A percentile compares a stretch with the other conserved stretches of the same genome.
These are phyloP conservation scores for Meiosimyza decipiens DNA, from an alignment of 2,888 invertebrate genomes.

Conservation along the genomic window DNA sequence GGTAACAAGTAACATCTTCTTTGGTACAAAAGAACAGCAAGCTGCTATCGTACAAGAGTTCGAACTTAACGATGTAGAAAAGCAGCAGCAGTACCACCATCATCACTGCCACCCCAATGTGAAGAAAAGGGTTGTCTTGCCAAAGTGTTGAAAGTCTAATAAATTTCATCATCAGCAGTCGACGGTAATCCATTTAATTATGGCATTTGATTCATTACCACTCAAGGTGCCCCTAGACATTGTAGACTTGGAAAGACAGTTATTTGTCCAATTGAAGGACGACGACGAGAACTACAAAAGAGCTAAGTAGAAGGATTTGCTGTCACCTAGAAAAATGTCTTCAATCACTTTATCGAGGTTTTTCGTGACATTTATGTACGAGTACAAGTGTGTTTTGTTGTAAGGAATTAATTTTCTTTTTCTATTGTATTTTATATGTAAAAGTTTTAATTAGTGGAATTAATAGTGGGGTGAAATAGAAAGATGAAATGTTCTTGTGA, in stretches of 20 bases:
- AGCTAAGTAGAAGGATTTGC: background rate
- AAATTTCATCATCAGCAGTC: constrained; percentile 31
- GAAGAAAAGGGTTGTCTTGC: constrained; percentile 31
- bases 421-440: constrained; percentile 39
- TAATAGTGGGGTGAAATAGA: too few species aligned
- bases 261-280: background rate
- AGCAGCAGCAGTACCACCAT: too few species aligned
- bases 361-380: constrained; percentile 43
- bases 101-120: background rate
- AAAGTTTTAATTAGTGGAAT: constrained; percentile 56
- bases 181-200: constrained; percentile 31
- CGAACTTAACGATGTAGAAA: too few species aligned
- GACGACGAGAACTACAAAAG: background rate
- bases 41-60: background rate
- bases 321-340: constrained; percentile 27
- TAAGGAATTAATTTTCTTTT: constrained; percentile 40
- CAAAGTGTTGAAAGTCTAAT: constrained; percentile 27
- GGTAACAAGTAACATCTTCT: background rate
- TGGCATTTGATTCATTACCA: constrained; percentile 34
- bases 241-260: background rate
- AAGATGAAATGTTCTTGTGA: too few species aligned
- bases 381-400: constrained; percentile 45
- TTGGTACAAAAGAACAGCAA: constrained; percentile 22
- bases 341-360: constrained; percentile 43
- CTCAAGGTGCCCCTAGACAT: background rate